These are phyloP conservation scores for Tamandua tetradactyla DNA, from an alignment of 2,797 vertebrate species.

Conservation along the genomic window DNA sequence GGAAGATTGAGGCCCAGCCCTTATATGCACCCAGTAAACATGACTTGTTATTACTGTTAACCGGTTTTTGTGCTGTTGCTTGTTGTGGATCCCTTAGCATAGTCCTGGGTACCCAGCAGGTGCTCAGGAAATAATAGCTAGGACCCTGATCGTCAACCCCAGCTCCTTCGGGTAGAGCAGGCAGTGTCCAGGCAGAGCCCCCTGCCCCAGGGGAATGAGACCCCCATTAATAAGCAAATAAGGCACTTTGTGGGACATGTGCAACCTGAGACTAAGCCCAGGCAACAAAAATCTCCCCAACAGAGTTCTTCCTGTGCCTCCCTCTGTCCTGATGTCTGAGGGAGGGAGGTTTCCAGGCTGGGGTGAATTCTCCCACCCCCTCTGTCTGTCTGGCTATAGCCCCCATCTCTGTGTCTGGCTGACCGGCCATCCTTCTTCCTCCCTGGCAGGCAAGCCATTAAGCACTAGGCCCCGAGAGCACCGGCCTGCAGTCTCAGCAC, in stretches of 20 bases:
- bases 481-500: conserved; percentile 60
- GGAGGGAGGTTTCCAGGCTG: neutral
- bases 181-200: neutral
- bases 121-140: neutral
- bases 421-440: conserved; percentile 46
- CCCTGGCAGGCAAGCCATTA: conserved; percentile 59
- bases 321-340: neutral
- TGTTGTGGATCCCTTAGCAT: neutral
- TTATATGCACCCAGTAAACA: fast-evolving
- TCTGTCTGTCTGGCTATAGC: neutral
- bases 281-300: neutral
- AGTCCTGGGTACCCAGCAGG: neutral
- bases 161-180: neutral
- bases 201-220: neutral
- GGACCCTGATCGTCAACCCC: neutral
- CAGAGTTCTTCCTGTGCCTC: neutral
- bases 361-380: too few relatives aligned
- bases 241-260: neutral
- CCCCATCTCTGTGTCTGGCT: neutral
- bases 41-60: too few relatives aligned
- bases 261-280: neutral
- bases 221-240: neutral
- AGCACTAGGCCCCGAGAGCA: neutral
- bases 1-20: neutral
- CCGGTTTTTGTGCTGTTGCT: too few relatives aligned